Evolutionary conservation across 1,140 invertebrate genomes (phyloP).

Genomic region (Anadara kagoshimensis): DNA sequence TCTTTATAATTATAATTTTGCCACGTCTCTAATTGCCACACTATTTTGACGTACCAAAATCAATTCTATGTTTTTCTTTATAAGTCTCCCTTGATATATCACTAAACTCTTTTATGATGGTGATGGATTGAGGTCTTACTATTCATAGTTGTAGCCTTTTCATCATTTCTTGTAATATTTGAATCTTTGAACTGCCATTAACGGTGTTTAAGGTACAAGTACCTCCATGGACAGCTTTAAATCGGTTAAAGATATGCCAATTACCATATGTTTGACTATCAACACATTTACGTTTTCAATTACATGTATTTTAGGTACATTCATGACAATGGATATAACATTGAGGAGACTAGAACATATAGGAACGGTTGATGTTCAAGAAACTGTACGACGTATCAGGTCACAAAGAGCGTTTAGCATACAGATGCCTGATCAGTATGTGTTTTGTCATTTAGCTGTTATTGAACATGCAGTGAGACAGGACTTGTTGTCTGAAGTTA

Average conservation of each 20-base stretch:
- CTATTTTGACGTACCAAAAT: too few species aligned
- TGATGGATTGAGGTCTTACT: too few species aligned
- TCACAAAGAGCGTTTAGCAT: slow-evolving; percentile 96
- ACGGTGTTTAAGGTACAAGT: too few species aligned
- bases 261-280: not conserved
- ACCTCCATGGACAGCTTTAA: not conserved
- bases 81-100: too few species aligned
- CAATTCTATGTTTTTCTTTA: too few species aligned
- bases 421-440: slow-evolving; percentile 99
- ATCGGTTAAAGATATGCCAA: not conserved
- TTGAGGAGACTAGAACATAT: slow-evolving; percentile 92
- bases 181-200: too few species aligned
- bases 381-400: slow-evolving; percentile 93
- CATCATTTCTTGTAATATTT: too few species aligned
- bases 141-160: too few species aligned
- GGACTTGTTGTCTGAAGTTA: slow-evolving; percentile 53
- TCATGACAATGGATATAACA: slow-evolving; percentile 97
- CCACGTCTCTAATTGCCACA: too few species aligned
- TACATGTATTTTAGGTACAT: slow-evolving; percentile 85
- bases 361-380: slow-evolving; percentile 90
- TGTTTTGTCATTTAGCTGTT: slow-evolving; percentile 96
- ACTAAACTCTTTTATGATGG: too few species aligned
- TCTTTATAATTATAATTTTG: too few species aligned
- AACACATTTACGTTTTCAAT: not conserved
- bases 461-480: slow-evolving; percentile 87